Evolutionary conservation across 2,797 vertebrate genomes (phyloP).

Genomic region (Spea hammondii): DNA sequence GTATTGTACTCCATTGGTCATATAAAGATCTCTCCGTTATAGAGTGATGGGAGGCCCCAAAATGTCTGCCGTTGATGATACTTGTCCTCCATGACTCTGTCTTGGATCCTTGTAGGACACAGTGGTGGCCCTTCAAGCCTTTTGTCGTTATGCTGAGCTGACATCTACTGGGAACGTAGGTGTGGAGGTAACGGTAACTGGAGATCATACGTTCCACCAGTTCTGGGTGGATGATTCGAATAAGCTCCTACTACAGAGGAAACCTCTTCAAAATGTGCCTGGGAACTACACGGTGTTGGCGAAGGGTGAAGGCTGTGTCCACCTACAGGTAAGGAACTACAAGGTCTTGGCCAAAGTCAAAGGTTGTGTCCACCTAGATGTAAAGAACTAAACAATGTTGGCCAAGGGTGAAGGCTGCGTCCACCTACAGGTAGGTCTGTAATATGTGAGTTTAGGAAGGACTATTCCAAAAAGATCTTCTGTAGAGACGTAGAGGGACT

Average conservation of each 20-base stretch:
- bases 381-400: constrained; percentile 48
- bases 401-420: constrained; percentile 61
- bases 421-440: constrained; percentile 62
- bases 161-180: constrained; percentile 52
- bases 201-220: constrained; percentile 46
- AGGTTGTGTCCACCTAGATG: too few species aligned
- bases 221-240: constrained; percentile 62
- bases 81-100: too few species aligned
- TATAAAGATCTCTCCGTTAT: too few species aligned
- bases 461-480: too few species aligned
- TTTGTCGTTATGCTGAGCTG: constrained; percentile 60
- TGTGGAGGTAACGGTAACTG: constrained; percentile 58
- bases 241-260: constrained; percentile 63
- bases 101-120: constrained; percentile 62
- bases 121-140: constrained; percentile 64
- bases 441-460: too few species aligned
- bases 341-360: too few species aligned
- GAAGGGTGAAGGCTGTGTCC: constrained; percentile 62
- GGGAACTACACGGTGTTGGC: constrained; percentile 56
- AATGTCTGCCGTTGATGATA: too few species aligned
- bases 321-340: constrained; percentile 61
- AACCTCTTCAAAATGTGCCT: constrained; percentile 54
- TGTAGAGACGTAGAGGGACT: too few species aligned
- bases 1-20: too few species aligned
- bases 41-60: too few species aligned